Evolutionary conservation across 2,113 vertebrate genomes (phyloP).

Genomic region (Prunella fulvescens): DNA sequence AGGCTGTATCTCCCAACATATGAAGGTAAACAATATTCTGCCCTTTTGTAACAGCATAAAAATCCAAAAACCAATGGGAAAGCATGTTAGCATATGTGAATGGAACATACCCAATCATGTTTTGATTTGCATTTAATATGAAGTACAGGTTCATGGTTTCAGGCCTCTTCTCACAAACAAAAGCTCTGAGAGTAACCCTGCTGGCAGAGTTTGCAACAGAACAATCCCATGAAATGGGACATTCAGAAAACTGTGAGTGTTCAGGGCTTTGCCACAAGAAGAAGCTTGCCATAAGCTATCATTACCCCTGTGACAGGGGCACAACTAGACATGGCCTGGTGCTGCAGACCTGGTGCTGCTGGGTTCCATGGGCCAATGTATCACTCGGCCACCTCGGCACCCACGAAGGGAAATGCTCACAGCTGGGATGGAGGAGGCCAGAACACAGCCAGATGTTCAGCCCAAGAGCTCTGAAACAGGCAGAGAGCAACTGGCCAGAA

Average conservation of each 20-base stretch:
- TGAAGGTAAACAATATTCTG: neutral
- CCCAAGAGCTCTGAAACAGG: neutral
- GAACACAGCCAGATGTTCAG: rapidly evolving
- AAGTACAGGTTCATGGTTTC: neutral
- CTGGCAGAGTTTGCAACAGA: neutral
- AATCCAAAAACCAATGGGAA: neutral
- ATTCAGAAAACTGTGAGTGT: neutral
- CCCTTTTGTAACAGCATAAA: neutral
- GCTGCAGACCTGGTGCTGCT: neutral
- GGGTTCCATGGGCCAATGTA: neutral
- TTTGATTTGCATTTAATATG: neutral
- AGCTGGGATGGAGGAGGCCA: neutral
- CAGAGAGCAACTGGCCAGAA: neutral
- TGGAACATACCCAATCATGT: neutral
- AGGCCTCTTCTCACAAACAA: neutral
- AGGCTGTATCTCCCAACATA: rapidly evolving
- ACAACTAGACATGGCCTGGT: neutral
- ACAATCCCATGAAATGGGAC: neutral
- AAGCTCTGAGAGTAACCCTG: neutral
- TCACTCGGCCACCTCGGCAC: neutral
- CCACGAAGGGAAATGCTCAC: neutral
- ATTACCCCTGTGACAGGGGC: neutral
- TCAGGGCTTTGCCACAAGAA: neutral
- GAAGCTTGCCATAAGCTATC: neutral
- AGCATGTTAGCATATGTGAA: neutral